phyloP scores from a whole-genome alignment of 64 coral and sea anemone genomes.

The Astreopora myriophthalma region DNA sequence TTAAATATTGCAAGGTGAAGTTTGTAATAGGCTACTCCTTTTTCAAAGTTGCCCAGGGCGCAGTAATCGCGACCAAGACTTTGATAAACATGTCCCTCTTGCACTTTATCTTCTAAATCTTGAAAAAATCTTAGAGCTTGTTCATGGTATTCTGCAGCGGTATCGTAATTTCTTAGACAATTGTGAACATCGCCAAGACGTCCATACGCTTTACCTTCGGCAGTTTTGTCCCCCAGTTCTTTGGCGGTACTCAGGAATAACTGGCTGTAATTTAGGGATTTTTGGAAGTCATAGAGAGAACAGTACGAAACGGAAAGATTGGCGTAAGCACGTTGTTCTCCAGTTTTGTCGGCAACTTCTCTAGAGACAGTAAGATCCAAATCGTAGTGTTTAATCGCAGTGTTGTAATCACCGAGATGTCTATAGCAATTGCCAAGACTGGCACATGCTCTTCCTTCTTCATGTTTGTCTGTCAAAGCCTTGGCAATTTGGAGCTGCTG shows the following conservation, averaged over 20 bases:
- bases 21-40: not conserved
- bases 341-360: not conserved
- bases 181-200: too few species aligned
- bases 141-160: too few species aligned
- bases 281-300: not conserved
- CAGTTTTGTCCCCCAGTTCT: not conserved
- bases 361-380: not conserved
- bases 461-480: not conserved
- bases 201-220: not conserved
- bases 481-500: not conserved
- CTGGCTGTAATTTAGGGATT: not conserved
- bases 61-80: not conserved
- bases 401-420: not conserved
- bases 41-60: not conserved
- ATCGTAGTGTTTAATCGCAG: not conserved
- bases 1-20: not conserved
- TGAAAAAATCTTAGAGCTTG: too few species aligned
- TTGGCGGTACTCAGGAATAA: not conserved
- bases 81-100: too few species aligned
- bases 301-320: not conserved
- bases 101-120: too few species aligned
- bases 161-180: too few species aligned
- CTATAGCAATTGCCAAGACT: not conserved
- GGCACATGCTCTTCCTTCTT: not conserved
- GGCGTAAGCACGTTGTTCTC: not conserved